A percentile compares a stretch with the other conserved stretches of the same genome.
Conservation (phyloP, 2,888 invertebrate genomes). For the Morinoia aosen region DNA sequence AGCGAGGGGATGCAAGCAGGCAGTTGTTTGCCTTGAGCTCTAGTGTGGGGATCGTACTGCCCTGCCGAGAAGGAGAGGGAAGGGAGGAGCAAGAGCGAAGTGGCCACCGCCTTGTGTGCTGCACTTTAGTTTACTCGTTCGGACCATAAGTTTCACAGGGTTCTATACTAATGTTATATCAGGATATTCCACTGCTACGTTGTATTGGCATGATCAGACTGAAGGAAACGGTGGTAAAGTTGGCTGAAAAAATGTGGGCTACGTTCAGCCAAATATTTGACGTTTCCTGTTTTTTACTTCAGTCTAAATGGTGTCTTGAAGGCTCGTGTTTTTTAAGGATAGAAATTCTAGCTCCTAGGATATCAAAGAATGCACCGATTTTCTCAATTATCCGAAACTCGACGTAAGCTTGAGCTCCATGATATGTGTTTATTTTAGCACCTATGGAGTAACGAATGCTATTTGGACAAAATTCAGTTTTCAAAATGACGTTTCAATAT, state of each 20-base stretch:
- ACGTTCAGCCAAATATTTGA: background rate
- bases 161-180: background rate
- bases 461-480: background rate
- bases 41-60: background rate
- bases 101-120: background rate
- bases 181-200: background rate
- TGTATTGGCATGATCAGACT: background rate
- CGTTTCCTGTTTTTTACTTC: background rate
- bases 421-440: background rate
- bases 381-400: background rate
- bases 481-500: background rate
- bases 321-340: background rate
- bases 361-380: background rate
- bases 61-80: background rate
- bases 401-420: background rate
- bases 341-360: background rate
- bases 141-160: background rate
- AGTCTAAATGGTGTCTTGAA: background rate
- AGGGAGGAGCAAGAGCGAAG: background rate
- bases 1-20: background rate
- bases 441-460: background rate
- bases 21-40: constrained; percentile 17
- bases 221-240: background rate
- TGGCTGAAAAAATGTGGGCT: background rate
- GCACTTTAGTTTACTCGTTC: background rate